A percentile compares a stretch with the other conserved stretches of the same genome.
These are phyloP conservation scores for Acromyrmex heyeri DNA, from an alignment of 1,140 invertebrate genomes.

Conservation along the genomic window DNA sequence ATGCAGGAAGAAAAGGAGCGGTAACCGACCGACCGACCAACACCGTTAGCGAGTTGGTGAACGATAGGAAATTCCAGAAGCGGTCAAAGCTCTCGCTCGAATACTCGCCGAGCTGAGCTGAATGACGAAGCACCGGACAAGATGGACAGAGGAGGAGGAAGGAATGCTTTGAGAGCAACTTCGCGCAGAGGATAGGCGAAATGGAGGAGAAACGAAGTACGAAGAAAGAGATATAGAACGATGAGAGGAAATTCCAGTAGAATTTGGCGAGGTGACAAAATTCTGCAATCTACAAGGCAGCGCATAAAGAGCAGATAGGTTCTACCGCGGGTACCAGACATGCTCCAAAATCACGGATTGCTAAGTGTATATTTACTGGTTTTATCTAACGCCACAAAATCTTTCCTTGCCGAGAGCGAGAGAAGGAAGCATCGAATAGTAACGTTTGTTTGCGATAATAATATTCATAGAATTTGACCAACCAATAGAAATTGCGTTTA, in stretches of 20 bases:
- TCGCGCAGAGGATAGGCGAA: conserved; percentile 19
- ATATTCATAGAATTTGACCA: background rate
- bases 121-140: conserved; percentile 33
- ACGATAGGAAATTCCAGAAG: conserved; percentile 39
- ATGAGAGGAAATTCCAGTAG: conserved; percentile 27
- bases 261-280: conserved; percentile 51
- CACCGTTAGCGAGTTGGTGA: conserved; percentile 44
- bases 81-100: conserved; percentile 68
- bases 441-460: background rate
- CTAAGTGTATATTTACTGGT: conserved; percentile 28
- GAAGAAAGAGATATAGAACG: conserved; percentile 20
- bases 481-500: background rate
- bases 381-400: conserved; percentile 36
- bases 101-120: conserved; percentile 47
- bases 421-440: background rate
- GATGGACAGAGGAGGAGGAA: conserved; percentile 51
- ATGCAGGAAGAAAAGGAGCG: conserved; percentile 31
- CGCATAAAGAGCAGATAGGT: conserved; percentile 39
- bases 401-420: background rate
- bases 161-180: conserved; percentile 68
- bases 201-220: background rate
- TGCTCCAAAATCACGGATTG: conserved; percentile 22
- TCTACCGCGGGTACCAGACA: conserved; percentile 17
- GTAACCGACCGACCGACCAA: conserved; percentile 28
- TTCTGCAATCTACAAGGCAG: conserved; percentile 50